Evolutionary conservation across 92 coral and sea anemone genomes (phyloP).

Genomic region (Parazoanthus atlanticus): DNA sequence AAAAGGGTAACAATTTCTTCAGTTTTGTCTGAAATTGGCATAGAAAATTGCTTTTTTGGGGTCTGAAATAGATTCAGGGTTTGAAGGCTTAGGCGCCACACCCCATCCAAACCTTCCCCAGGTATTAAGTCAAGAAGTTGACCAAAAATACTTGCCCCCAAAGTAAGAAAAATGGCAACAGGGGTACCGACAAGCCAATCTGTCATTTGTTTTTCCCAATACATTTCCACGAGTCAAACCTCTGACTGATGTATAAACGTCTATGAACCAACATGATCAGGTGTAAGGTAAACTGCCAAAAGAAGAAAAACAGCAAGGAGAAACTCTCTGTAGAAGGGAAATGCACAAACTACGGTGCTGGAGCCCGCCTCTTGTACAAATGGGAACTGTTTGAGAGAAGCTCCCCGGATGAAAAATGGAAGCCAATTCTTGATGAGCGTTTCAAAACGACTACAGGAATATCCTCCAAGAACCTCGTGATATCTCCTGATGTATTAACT

Average conservation of each 20-base stretch:
- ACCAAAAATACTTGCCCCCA: too few relatives aligned
- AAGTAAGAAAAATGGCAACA: too few relatives aligned
- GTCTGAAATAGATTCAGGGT: too few relatives aligned
- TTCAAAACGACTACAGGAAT: slow-evolving; percentile 47
- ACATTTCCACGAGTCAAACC: neutral
- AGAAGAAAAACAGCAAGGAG: slow-evolving; percentile 44
- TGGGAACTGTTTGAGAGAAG: slow-evolving; percentile 61
- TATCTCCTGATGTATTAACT: slow-evolving; percentile 36
- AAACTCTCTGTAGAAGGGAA: slow-evolving; percentile 30
- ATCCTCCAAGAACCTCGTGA: slow-evolving; percentile 45
- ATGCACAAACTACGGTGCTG: slow-evolving; percentile 51
- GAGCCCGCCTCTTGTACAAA: slow-evolving; percentile 18
- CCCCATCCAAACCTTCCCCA: too few relatives aligned
- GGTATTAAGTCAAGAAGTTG: too few relatives aligned
- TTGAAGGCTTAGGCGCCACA: too few relatives aligned
- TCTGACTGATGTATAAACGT: neutral
- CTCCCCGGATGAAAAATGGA: slow-evolving; percentile 28
- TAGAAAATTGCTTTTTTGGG: too few relatives aligned
- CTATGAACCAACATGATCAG: neutral
- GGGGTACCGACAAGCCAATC: too few relatives aligned
- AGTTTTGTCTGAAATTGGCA: too few relatives aligned
- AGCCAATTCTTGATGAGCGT: slow-evolving; percentile 21
- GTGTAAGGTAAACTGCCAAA: slow-evolving; percentile 25
- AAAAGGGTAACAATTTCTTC: too few relatives aligned
- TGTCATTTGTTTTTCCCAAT: neutral